Evolutionary conservation across 2,888 invertebrate species (phyloP), one percentile per base, ranked within the genome.

Genomic region (Lasioglossum calceatum): DNA sequence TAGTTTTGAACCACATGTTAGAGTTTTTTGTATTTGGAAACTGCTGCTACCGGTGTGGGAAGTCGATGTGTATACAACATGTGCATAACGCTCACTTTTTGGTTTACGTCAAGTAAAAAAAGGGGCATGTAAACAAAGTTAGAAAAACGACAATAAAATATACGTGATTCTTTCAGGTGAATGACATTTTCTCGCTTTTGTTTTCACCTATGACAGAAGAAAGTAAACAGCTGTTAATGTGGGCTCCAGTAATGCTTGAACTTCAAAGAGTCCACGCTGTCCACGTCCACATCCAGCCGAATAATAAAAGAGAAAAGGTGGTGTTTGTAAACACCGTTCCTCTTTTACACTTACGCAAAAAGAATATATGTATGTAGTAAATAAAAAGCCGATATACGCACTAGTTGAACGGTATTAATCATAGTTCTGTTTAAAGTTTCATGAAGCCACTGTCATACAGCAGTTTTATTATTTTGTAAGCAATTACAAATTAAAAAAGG

Each of bases 401-500:
- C 39, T 61, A 73, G 32, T 77, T 54, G 23, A 54, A 85, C 77
- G 82, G 84, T 84, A 87, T 81, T 76, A 79, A 87, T 77, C 4
- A 77, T 81, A 58, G 73, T 79, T 73, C 67, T 79, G 23, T 78
- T 47, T 70, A 76, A 80, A 82, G 64, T 86, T 76, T 88, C 79
- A 82, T 86, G 79, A 88, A 89, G 87, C 88, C 88, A 88, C 90
- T 91, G 90, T 91, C 77, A 88, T 90, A 86, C 88, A 90, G 89
- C 84, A 90, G 86, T 91, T 90, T 70, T 91, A 88, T 91, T 91
- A 75, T 87, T 88, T 89, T 80, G 78, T 88, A 89, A 87, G 89
- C 90, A 90, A 91, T 91, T 91, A 90, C 88, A 91, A 91, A 91
- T 90, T 86, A 91, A 88, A 91, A 87, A 88, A 87, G 85, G 87